A percentile compares a stretch with the other conserved stretches of the same genome.
These are phyloP conservation scores for Pyrocoelia pectoralis DNA, from an alignment of 2,888 invertebrate genomes.

Conservation along the genomic window DNA sequence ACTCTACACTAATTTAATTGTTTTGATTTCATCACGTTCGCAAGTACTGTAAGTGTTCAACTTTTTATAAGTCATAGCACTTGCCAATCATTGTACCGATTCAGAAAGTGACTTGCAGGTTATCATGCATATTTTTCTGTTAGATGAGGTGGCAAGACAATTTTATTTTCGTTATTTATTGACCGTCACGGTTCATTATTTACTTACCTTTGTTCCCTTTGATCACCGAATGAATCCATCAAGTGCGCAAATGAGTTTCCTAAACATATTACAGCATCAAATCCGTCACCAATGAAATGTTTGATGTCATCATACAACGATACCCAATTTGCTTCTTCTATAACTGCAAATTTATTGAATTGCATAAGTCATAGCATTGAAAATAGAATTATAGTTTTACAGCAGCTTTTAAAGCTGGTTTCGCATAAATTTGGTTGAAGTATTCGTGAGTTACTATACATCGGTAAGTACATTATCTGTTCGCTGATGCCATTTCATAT, in stretches of 20 bases:
- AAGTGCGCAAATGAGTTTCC: slow-evolving; percentile 93
- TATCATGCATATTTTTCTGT: background rate
- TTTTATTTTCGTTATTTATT: slow-evolving; percentile 3
- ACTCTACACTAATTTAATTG: slow-evolving; percentile 14
- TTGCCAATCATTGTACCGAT: slow-evolving; percentile 6
- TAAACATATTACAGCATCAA: slow-evolving; percentile 89
- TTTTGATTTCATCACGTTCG: slow-evolving; percentile 15
- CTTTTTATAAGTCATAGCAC: slow-evolving; percentile 6
- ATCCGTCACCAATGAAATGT: slow-evolving; percentile 69
- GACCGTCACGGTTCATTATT: background rate
- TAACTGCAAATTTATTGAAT: slow-evolving; percentile 66
- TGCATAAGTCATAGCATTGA: background rate
- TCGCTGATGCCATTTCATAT: no score
- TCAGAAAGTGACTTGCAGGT: slow-evolving; percentile 18
- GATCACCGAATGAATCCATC: slow-evolving; percentile 80
- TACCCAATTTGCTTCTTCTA: slow-evolving; percentile 93
- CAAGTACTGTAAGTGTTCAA: slow-evolving; percentile 11
- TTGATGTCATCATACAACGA: slow-evolving; percentile 78
- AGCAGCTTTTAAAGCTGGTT: no score
- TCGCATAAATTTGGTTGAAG: no score
- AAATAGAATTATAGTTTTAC: no score
- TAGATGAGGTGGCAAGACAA: slow-evolving; percentile 15
- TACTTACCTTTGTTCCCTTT: slow-evolving; percentile 74
- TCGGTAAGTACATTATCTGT: no score
- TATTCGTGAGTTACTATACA: no score